Conservation (phyloP, 2,113 vertebrate species). For the Odobenus rosmarus region DNA sequence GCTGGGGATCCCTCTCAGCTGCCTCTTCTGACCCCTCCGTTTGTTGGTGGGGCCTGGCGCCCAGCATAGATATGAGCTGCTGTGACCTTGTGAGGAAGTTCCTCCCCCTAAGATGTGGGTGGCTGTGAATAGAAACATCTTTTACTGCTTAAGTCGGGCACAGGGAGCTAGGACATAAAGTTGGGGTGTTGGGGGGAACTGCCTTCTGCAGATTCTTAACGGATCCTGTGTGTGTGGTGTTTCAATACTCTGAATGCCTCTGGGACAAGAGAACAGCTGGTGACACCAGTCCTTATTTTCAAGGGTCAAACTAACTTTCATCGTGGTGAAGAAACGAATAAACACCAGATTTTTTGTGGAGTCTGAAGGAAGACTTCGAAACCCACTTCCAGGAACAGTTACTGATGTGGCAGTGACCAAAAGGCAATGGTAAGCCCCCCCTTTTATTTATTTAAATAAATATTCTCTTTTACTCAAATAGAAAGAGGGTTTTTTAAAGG, state of each 20-base stretch:
- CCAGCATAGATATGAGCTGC: background rate
- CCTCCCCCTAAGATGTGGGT: background rate
- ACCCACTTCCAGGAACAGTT: conserved; percentile 15
- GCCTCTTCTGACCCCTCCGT: background rate
- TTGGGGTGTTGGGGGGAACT: background rate
- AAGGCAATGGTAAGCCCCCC: background rate
- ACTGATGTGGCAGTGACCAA: conserved; percentile 11
- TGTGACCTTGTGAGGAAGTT: background rate
- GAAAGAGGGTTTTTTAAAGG: background rate
- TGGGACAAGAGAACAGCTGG: background rate
- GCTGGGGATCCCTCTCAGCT: background rate
- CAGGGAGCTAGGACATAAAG: background rate
- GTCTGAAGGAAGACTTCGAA: background rate
- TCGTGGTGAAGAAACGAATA: conserved; percentile 63
- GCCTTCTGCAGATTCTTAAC: background rate
- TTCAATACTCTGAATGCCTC: background rate
- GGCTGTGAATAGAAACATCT: background rate
- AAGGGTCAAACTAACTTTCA: conserved; percentile 48
- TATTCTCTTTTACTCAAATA: background rate
- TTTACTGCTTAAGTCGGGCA: background rate
- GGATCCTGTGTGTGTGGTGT: background rate
- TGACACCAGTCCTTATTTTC: background rate
- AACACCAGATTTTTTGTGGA: conserved; percentile 56
- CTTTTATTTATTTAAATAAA: background rate
- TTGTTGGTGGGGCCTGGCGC: background rate